A percentile compares a stretch with the other conserved stretches of the same genome.
These are phyloP conservation scores for Esperia sulphurella DNA, from an alignment of 2,888 invertebrate species.

Conservation along the genomic window DNA sequence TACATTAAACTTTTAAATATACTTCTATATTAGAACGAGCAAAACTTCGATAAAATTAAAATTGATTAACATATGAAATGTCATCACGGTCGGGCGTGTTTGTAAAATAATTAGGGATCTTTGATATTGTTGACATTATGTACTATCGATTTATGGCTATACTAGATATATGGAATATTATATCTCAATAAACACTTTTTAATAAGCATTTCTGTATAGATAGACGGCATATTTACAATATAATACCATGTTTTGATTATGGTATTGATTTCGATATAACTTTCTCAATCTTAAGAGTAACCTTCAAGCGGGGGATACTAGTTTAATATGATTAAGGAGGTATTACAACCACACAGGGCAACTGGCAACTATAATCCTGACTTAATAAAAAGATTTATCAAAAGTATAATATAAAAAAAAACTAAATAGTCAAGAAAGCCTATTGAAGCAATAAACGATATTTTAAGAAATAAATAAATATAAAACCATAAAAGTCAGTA, in stretches of 20 bases:
- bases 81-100: constrained; percentile 44
- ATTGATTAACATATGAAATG: constrained; percentile 74
- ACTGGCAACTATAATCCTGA: constrained; percentile 48
- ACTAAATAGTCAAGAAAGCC: no score
- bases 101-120: constrained; percentile 60
- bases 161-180: constrained; percentile 59
- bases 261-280: constrained; percentile 40
- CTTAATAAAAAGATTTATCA: background rate
- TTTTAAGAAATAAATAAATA: no score
- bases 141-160: constrained; percentile 73
- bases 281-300: constrained; percentile 47
- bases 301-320: constrained; percentile 56
- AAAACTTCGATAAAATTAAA: constrained; percentile 78
- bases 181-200: constrained; percentile 53
- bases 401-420: no score
- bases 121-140: constrained; percentile 74
- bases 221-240: constrained; percentile 61
- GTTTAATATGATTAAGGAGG: constrained; percentile 53
- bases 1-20: constrained; percentile 72
- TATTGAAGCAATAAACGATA: no score
- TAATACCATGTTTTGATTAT: constrained; percentile 49
- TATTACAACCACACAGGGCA: constrained; percentile 69
- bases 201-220: constrained; percentile 61
- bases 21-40: constrained; percentile 77
- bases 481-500: no score